Conservation (phyloP, 2,797 vertebrate species). For the Xyrichtys novacula region DNA sequence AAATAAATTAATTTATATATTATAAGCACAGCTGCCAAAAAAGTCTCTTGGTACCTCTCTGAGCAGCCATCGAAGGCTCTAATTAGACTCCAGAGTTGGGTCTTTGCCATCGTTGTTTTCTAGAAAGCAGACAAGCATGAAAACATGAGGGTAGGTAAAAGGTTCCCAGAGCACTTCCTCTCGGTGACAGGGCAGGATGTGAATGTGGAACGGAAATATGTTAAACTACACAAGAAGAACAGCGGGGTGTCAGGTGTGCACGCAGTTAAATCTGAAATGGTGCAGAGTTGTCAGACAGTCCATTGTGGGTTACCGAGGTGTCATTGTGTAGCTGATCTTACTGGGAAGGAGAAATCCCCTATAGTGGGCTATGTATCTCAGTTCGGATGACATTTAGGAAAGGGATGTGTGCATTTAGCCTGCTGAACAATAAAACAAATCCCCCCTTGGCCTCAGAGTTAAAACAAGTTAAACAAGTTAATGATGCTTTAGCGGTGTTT, state of each 20-base stretch:
- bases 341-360: background rate
- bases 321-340: background rate
- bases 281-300: background rate
- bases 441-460: too few relatives aligned
- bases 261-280: background rate
- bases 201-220: constrained; percentile 14
- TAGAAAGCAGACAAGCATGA: constrained; percentile 75
- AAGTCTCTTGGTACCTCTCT: constrained; percentile 48
- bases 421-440: too few relatives aligned
- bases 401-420: background rate
- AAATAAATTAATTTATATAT: constrained; percentile 43
- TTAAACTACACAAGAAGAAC: background rate
- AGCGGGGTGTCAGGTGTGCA: background rate
- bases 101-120: constrained; percentile 66
- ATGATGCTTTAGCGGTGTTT: too few relatives aligned
- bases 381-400: background rate
- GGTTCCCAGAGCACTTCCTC: constrained; percentile 31
- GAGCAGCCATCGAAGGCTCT: constrained; percentile 59
- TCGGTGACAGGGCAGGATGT: constrained; percentile 27
- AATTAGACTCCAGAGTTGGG: constrained; percentile 79
- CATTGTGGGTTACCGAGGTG: background rate
- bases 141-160: constrained; percentile 56
- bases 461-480: too few relatives aligned
- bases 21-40: constrained; percentile 47
- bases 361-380: background rate